Conservation (phyloP, 2,888 invertebrate species). For the Capitulum mitella region DNA sequence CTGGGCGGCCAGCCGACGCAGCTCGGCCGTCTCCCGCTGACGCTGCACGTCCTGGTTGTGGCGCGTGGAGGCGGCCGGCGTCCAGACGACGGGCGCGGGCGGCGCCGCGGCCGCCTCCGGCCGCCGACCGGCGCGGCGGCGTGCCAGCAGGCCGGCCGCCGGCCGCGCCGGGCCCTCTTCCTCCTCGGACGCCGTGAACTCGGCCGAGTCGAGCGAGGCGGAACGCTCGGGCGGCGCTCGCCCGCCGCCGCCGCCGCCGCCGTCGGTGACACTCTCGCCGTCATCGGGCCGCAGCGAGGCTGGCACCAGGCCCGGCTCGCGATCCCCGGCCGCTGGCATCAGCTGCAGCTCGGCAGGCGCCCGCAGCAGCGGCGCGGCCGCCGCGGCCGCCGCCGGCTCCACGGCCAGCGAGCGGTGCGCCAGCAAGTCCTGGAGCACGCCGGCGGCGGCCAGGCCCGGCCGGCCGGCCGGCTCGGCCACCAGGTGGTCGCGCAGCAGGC, state of each 20-base stretch:
- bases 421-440: not conserved
- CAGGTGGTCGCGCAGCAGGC: slow-evolving; percentile 34
- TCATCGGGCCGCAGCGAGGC: slow-evolving; percentile 28
- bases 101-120: slow-evolving; percentile 70
- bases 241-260: not conserved
- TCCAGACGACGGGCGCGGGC: slow-evolving; percentile 41
- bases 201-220: not conserved
- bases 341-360: slow-evolving; percentile 26
- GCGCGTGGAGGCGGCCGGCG: slow-evolving; percentile 33
- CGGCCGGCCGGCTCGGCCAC: slow-evolving; percentile 31
- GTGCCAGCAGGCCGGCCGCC: not conserved
- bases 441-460: slow-evolving; percentile 27
- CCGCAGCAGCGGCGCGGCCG: slow-evolving; percentile 26
- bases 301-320: slow-evolving; percentile 25
- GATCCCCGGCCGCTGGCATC: slow-evolving; percentile 26
- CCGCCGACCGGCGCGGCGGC: slow-evolving; percentile 54
- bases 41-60: slow-evolving; percentile 36
- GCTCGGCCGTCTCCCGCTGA: slow-evolving; percentile 31
- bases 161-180: slow-evolving; percentile 8
- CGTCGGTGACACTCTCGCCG: not conserved
- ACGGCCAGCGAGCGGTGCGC: not conserved
- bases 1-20: slow-evolving; percentile 33
- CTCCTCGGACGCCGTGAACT: not conserved
- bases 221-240: not conserved
- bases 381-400: not conserved